Evolutionary conservation across 2,888 invertebrate species (phyloP).

Genomic region (Micoletzkya japonica): DNA sequence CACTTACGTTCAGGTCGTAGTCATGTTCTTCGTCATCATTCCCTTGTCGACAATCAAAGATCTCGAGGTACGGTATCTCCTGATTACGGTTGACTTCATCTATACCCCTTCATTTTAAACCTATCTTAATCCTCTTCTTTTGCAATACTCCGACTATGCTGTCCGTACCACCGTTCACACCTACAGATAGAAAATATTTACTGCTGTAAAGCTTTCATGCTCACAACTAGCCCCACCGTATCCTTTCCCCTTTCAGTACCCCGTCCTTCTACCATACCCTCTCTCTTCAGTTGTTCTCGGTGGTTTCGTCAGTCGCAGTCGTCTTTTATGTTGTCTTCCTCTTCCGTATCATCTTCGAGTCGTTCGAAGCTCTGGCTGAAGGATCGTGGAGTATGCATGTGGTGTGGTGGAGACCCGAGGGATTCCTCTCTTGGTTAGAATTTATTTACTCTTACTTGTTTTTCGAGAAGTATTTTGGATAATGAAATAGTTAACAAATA

Average conservation of each 20-base stretch:
- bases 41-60: constrained; percentile 86
- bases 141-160: too few relatives aligned
- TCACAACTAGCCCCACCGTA: too few relatives aligned
- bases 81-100: too few relatives aligned
- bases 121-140: too few relatives aligned
- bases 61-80: constrained; percentile 78
- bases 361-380: constrained; percentile 43
- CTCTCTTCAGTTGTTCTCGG: constrained; percentile 64
- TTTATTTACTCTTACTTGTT: background rate
- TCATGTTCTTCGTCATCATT: constrained; percentile 75
- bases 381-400: constrained; percentile 51
- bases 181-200: too few relatives aligned
- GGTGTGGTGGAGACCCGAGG: constrained; percentile 50
- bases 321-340: constrained; percentile 85
- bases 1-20: constrained; percentile 50
- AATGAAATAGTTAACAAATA: background rate
- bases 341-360: constrained; percentile 45
- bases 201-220: too few relatives aligned
- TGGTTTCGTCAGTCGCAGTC: constrained; percentile 74
- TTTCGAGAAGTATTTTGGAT: too few relatives aligned
- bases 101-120: background rate
- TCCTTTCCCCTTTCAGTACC: too few relatives aligned
- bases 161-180: too few relatives aligned
- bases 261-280: background rate
- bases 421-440: constrained; percentile 47